Conservation (phyloP, 2,888 invertebrate species). For the Drosophila yooni region DNA sequence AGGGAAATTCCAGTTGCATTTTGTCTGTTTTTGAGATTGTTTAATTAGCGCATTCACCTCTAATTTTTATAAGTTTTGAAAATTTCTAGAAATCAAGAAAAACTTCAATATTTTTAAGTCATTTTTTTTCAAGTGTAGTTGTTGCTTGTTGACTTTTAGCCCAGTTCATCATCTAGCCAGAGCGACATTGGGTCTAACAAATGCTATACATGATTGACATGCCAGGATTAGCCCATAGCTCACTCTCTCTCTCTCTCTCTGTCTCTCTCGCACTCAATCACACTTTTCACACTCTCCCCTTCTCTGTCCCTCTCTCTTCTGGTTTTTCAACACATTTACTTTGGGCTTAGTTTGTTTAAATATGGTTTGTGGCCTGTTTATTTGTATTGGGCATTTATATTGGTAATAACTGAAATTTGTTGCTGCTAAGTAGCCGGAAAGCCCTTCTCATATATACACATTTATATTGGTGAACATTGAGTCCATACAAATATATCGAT, state of each 20-base stretch:
- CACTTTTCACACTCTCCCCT: conserved; percentile 7
- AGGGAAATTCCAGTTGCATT: background rate
- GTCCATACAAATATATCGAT: conserved; percentile 8
- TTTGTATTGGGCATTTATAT: conserved; percentile 78
- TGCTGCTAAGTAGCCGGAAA: conserved; percentile 44
- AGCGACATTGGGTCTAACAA: conserved; percentile 61
- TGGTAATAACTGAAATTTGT: conserved; percentile 68
- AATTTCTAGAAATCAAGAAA: background rate
- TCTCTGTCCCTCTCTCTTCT: conserved; percentile 4
- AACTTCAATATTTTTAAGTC: no score
- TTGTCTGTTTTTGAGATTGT: background rate
- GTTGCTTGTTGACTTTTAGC: conserved; percentile 42
- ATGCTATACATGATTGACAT: conserved; percentile 68
- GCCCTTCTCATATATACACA: conserved; percentile 43
- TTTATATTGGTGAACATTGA: conserved; percentile 25
- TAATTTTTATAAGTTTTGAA: background rate
- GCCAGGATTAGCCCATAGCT: conserved; percentile 66
- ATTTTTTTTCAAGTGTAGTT: background rate
- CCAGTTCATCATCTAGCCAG: conserved; percentile 52
- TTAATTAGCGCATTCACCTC: accelerated
- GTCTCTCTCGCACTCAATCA: background rate
- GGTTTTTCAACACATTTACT: conserved; percentile 58
- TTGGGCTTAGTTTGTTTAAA: conserved; percentile 72
- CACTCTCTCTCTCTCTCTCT: conserved; percentile 8
- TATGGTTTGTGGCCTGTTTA: conserved; percentile 40